Evolutionary conservation across 2,888 invertebrate genomes (phyloP).

Genomic region (Drosophila silvestris): DNA sequence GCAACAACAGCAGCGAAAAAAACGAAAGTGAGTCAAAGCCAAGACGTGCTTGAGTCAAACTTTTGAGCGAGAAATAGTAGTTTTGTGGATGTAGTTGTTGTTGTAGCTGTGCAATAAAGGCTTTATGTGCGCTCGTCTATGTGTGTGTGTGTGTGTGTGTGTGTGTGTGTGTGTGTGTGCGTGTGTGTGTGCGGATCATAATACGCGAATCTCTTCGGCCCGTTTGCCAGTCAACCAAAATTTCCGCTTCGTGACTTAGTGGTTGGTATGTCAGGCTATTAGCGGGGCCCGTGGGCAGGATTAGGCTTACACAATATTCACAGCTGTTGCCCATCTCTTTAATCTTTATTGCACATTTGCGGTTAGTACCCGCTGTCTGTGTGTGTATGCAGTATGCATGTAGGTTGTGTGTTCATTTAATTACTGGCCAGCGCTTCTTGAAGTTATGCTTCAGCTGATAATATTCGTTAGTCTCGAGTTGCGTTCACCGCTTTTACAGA

Average conservation of each 20-base stretch:
- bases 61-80: conserved; percentile 55
- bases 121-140: conserved; percentile 1
- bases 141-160: conserved; percentile 2
- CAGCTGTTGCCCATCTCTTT: conserved; percentile 44
- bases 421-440: conserved; percentile 20
- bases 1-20: conserved; percentile 14
- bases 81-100: not conserved
- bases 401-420: conserved; percentile 13
- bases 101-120: conserved; percentile 17
- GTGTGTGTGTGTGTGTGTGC: not conserved
- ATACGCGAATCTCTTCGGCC: conserved; percentile 37
- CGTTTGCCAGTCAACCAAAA: conserved; percentile 44
- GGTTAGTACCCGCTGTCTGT: conserved; percentile 3
- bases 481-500: not conserved
- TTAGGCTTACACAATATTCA: conserved; percentile 54
- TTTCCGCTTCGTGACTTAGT: conserved; percentile 66
- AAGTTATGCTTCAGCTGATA: conserved; percentile 18
- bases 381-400: not conserved
- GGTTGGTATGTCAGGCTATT: conserved; percentile 11
- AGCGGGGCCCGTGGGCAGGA: conserved; percentile 51
- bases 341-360: conserved; percentile 20
- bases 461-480: conserved; percentile 11
- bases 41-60: conserved; percentile 44
- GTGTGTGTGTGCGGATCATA: conserved; percentile 17
- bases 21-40: conserved; percentile 72